These are phyloP conservation scores for Patiria pectinifera DNA, from an alignment of 53 echinoderm and acorn worm genomes.

Conservation along the genomic window DNA sequence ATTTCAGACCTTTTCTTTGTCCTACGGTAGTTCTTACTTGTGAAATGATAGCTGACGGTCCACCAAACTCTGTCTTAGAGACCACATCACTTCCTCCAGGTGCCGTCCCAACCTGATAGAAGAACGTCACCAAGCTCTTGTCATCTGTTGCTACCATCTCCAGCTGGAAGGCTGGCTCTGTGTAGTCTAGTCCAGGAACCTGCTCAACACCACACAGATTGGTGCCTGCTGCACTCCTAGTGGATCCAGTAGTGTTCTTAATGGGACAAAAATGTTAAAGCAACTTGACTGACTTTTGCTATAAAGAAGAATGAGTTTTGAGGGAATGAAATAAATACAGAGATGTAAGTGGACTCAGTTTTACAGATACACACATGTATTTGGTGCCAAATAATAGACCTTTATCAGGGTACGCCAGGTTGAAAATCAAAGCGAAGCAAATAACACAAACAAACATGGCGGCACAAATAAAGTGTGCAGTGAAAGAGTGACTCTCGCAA, in stretches of 20 bases:
- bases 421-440: no score
- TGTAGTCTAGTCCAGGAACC: constrained; percentile 63
- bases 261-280: neutral
- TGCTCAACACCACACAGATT: constrained; percentile 43
- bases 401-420: no score
- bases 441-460: no score
- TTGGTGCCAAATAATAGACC: no score
- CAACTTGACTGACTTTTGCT: neutral
- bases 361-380: no score
- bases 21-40: neutral
- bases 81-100: constrained; percentile 64
- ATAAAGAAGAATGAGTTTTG: no score
- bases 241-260: neutral
- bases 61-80: constrained; percentile 43
- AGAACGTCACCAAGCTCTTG: constrained; percentile 57
- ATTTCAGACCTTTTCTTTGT: no score
- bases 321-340: no score
- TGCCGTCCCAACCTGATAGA: constrained; percentile 57
- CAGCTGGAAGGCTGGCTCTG: constrained; percentile 64
- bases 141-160: constrained; percentile 63
- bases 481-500: no score
- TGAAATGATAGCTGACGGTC: constrained; percentile 59
- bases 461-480: no score
- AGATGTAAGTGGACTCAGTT: no score
- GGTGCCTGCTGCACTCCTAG: neutral